Percentiles rank a stretch among this genome's conserved stretches.
These are phyloP conservation scores for Hucho hucho DNA, from an alignment of 2,113 vertebrate genomes.

Conservation along the genomic window DNA sequence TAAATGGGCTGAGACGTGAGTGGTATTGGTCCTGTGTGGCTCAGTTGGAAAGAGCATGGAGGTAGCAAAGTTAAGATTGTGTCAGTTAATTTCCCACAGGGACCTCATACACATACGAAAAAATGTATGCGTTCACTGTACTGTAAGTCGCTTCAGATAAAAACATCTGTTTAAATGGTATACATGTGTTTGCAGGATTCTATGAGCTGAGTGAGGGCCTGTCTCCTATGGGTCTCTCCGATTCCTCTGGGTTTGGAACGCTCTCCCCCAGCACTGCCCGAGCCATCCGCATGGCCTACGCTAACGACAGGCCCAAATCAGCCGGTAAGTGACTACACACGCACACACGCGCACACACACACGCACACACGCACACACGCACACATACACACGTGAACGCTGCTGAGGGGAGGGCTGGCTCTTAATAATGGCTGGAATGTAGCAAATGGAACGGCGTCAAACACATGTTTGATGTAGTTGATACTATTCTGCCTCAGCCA, in stretches of 20 bases:
- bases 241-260: conserved; percentile 65
- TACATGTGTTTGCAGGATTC: conserved; percentile 54
- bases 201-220: conserved; percentile 63
- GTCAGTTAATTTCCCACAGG: no score
- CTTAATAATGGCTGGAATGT: no score
- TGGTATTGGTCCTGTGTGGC: no score
- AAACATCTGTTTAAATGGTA: no score
- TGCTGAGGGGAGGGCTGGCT: no score
- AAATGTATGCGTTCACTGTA: neutral
- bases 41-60: no score
- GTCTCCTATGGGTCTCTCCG: conserved; percentile 49
- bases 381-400: neutral
- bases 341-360: no score
- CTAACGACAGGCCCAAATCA: conserved; percentile 74
- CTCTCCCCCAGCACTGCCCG: conserved; percentile 61
- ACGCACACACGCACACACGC: neutral
- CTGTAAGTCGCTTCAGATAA: neutral
- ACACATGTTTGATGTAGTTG: no score
- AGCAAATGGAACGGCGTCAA: no score
- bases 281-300: conserved; percentile 56
- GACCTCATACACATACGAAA: neutral
- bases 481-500: no score
- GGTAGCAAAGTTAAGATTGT: no score
- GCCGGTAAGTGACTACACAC: conserved; percentile 61
- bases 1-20: neutral